Conservation (phyloP, 2,797 vertebrate genomes). For the Amblyopsis hoosieri region DNA sequence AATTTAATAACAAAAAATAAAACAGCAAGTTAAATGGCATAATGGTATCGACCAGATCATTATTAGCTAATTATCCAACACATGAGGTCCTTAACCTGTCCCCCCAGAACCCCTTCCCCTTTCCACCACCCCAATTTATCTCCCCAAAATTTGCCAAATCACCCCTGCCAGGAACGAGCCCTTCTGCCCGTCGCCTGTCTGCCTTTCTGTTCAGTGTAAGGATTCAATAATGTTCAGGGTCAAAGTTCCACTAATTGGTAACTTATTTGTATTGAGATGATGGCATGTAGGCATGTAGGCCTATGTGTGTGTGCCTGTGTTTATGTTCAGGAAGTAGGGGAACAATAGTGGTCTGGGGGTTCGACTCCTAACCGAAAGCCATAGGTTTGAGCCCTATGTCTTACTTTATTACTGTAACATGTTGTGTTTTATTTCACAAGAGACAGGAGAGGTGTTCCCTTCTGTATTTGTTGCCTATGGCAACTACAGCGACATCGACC, state of each 20-base stretch:
- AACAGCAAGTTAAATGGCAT: conserved; percentile 5
- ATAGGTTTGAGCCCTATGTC: no score
- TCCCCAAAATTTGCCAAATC: background rate
- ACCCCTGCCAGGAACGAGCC: conserved; percentile 30
- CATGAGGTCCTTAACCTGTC: conserved; percentile 35
- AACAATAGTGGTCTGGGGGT: background rate
- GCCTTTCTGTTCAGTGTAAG: conserved; percentile 11
- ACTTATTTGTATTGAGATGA: background rate
- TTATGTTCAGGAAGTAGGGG: background rate
- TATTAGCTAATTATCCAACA: conserved; percentile 48
- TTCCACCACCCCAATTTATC: conserved; percentile 3
- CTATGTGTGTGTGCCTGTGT: background rate
- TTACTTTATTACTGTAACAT: no score
- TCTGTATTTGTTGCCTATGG: conserved; percentile 30
- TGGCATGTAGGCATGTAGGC: background rate
- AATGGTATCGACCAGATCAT: conserved; percentile 30
- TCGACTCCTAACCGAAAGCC: no score
- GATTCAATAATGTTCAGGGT: conserved; percentile 25
- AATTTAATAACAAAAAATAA: conserved; percentile 28
- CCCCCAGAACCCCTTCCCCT: background rate
- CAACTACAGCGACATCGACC: background rate
- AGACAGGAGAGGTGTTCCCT: conserved; percentile 18
- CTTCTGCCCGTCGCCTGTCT: conserved; percentile 33
- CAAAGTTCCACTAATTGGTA: conserved; percentile 20
- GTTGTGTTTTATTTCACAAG: no score